Evolutionary conservation across 2,888 invertebrate genomes (phyloP).

Genomic region (Ophraella communa): DNA sequence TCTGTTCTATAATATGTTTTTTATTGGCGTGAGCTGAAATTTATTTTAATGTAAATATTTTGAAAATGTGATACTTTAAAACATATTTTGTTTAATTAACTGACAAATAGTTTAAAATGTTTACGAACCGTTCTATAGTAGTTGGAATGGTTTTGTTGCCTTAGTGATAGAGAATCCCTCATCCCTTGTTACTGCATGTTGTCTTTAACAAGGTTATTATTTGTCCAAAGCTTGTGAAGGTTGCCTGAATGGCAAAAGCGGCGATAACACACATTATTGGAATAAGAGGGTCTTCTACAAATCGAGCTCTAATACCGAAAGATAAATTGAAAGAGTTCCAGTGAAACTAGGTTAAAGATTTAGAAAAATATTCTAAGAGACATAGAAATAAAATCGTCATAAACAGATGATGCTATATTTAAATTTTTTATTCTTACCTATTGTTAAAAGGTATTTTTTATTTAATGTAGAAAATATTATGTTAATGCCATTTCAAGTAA

Average conservation of each 20-base stretch:
- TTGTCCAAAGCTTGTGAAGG: slow-evolving; percentile 33
- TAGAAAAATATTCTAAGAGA: background rate
- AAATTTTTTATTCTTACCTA: too few species aligned
- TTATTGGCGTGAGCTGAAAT: too few species aligned
- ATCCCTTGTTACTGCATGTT: slow-evolving; percentile 36
- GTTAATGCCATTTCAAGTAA: too few species aligned
- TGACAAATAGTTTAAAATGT: background rate
- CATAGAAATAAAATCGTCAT: too few species aligned
- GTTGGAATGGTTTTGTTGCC: slow-evolving; percentile 48
- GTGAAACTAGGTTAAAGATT: background rate
- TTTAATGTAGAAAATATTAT: too few species aligned
- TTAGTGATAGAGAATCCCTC: slow-evolving; percentile 46
- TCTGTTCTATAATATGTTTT: too few species aligned
- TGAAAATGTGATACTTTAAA: background rate
- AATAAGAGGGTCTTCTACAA: slow-evolving; percentile 17
- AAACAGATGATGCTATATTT: too few species aligned
- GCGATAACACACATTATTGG: slow-evolving; percentile 17
- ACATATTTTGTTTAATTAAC: background rate
- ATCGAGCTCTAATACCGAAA: slow-evolving; percentile 16
- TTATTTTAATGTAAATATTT: too few species aligned
- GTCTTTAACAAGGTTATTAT: slow-evolving; percentile 49
- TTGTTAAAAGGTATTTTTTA: too few species aligned
- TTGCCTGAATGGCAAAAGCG: slow-evolving; percentile 6
- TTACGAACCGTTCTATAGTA: background rate
- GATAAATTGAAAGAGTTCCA: slow-evolving; percentile 16